Evolutionary conservation across 2,113 vertebrate species (phyloP).

Genomic region (Lampris incognitus): DNA sequence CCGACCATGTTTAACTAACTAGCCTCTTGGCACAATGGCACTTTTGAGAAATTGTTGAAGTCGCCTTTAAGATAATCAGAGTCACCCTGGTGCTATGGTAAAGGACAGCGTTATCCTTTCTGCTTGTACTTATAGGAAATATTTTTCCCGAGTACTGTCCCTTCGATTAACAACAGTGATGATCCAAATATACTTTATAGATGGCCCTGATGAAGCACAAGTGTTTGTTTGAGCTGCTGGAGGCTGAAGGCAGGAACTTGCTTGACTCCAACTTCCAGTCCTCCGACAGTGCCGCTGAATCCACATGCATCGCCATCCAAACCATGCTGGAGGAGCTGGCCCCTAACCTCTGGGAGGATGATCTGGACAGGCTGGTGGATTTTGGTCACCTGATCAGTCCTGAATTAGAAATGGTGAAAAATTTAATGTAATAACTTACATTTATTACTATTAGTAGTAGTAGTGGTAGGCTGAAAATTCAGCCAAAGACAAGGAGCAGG

Average conservation of each 20-base stretch:
- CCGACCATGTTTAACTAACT: too few species aligned
- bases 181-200: constrained; percentile 54
- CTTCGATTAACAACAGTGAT: background rate
- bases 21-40: too few species aligned
- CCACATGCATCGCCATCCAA: constrained; percentile 83
- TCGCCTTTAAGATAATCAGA: too few species aligned
- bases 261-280: constrained; percentile 82
- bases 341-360: constrained; percentile 86
- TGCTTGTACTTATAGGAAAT: background rate
- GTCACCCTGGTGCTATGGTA: too few species aligned
- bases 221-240: constrained; percentile 82
- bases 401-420: constrained; percentile 84
- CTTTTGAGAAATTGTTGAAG: too few species aligned
- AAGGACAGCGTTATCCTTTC: background rate
- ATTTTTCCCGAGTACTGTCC: background rate
- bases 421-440: background rate
- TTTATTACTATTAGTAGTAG: too few species aligned
- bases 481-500: too few species aligned
- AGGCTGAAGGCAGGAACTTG: constrained; percentile 75
- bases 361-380: constrained; percentile 84
- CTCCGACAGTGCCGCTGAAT: constrained; percentile 67
- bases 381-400: constrained; percentile 87
- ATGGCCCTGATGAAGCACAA: constrained; percentile 88
- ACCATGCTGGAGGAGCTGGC: constrained; percentile 88
- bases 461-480: too few species aligned